A percentile compares a stretch with the other conserved stretches of the same genome.
Evolutionary conservation across 2,113 vertebrate species (phyloP).

Genomic region (Platichthys flesus): DNA sequence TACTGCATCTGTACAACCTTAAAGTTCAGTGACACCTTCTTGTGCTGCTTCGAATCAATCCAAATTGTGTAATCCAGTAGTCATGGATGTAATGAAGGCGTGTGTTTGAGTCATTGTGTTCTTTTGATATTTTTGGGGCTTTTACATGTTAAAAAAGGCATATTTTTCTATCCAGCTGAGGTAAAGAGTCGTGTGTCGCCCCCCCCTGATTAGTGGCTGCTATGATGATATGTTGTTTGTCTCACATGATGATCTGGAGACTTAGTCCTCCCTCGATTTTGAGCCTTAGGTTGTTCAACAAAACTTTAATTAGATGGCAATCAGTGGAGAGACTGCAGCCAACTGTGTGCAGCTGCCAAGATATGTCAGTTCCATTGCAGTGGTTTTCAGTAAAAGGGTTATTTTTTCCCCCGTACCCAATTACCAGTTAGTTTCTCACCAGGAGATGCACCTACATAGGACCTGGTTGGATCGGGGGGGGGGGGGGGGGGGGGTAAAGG

Average conservation of each 20-base stretch:
- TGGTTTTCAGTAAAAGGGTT: conserved; percentile 27
- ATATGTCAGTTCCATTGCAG: conserved; percentile 28
- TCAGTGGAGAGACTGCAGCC: conserved; percentile 36
- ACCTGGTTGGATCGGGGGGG: background rate
- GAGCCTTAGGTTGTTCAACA: conserved; percentile 45
- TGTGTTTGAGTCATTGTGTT: background rate
- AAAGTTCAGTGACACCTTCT: background rate
- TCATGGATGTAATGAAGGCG: background rate
- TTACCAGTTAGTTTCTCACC: conserved; percentile 20
- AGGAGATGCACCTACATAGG: background rate
- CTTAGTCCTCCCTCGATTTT: conserved; percentile 10
- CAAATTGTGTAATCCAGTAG: background rate
- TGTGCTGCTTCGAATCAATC: background rate
- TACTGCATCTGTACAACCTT: background rate
- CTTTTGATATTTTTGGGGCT: background rate
- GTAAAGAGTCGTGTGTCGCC: background rate
- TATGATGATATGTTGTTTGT: background rate
- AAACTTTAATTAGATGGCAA: conserved; percentile 51
- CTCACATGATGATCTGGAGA: conserved; percentile 12
- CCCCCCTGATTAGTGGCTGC: background rate
- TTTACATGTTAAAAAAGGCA: background rate
- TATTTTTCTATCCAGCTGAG: background rate
- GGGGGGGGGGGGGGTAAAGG: background rate
- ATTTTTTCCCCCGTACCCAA: background rate
- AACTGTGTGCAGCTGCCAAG: conserved; percentile 34